Evolutionary conservation across 2,113 vertebrate genomes (phyloP).

Genomic region (Centropristis striata): DNA sequence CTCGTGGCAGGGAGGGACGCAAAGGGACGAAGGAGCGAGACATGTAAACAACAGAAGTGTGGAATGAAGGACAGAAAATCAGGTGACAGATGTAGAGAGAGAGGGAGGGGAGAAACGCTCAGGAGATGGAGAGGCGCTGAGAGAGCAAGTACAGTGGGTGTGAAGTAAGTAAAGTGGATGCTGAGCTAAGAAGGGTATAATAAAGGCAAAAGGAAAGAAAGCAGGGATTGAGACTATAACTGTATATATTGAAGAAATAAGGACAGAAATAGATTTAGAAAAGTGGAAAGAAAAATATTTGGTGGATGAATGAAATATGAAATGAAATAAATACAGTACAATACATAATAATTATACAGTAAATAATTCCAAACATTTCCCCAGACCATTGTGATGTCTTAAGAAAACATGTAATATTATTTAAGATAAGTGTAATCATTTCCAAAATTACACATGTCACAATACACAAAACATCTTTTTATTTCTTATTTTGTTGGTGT

Average conservation of each 20-base stretch:
- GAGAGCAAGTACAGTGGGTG: background rate
- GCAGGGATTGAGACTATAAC: background rate
- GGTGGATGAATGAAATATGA: no score
- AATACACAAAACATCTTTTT: background rate
- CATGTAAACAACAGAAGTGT: constrained; percentile 63
- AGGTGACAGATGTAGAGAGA: background rate
- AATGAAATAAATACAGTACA: no score
- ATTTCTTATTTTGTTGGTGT: no score
- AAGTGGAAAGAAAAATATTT: background rate
- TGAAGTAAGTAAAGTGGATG: background rate
- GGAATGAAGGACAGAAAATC: constrained; percentile 20
- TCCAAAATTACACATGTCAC: no score
- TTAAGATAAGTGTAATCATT: no score
- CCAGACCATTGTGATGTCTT: no score
- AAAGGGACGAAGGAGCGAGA: constrained; percentile 19
- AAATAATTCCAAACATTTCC: no score
- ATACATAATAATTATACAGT: no score
- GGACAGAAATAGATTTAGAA: background rate
- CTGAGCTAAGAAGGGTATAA: background rate
- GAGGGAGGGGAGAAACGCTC: background rate
- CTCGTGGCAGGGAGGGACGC: constrained; percentile 39
- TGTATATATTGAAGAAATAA: background rate
- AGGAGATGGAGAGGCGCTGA: background rate
- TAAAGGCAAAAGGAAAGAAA: background rate
- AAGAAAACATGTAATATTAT: no score